Evolutionary conservation across 2,113 vertebrate genomes (phyloP).

Genomic region (Aleadryas rufinucha): DNA sequence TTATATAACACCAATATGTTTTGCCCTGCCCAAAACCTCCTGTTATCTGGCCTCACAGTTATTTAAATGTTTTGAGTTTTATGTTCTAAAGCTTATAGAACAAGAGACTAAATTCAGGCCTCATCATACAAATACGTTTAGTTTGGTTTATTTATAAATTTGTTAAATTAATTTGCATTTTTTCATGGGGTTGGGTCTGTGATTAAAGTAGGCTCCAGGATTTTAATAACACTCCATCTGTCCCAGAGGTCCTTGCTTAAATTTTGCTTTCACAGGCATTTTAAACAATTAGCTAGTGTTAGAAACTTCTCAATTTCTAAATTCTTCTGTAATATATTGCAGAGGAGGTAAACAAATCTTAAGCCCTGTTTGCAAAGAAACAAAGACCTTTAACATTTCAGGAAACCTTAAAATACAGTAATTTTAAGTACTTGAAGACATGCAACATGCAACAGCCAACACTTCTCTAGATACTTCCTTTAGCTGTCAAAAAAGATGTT

Average conservation of each 20-base stretch:
- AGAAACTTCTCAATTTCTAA: neutral
- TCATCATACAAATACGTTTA: neutral
- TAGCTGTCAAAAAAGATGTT: conserved; percentile 23
- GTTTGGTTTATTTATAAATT: neutral
- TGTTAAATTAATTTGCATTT: neutral
- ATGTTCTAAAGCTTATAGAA: neutral
- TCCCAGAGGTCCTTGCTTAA: neutral
- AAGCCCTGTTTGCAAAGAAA: neutral
- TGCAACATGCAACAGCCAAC: neutral
- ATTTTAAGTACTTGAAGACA: neutral
- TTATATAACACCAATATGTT: neutral
- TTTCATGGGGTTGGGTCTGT: neutral
- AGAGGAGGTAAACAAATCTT: neutral
- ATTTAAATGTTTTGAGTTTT: neutral
- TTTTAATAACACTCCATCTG: conserved; percentile 25
- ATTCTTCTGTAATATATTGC: neutral
- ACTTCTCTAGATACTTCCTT: conserved; percentile 6
- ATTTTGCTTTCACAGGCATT: neutral
- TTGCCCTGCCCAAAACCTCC: neutral
- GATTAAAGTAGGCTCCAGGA: neutral
- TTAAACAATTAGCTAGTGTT: neutral
- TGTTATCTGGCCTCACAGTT: neutral
- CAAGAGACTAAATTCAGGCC: neutral
- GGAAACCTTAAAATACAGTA: neutral
- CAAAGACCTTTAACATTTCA: neutral